Conservation (phyloP, 1,140 invertebrate species). For the Oryzaephilus surinamensis region DNA sequence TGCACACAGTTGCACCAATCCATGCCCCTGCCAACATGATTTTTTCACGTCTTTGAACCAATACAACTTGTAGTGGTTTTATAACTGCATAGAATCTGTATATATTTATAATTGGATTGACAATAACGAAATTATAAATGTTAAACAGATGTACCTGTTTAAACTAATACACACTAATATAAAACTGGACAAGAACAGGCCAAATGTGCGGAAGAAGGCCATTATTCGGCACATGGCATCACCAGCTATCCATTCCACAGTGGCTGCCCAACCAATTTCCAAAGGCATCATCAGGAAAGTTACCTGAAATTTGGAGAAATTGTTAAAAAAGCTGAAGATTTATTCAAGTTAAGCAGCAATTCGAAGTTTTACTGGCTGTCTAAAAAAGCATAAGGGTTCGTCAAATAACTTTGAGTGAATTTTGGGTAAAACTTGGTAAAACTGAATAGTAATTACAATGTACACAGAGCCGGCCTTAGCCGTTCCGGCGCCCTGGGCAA, state of each 20-base stretch:
- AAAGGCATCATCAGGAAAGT: slow-evolving; percentile 85
- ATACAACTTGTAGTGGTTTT: slow-evolving; percentile 60
- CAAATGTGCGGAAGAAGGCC: slow-evolving; percentile 76
- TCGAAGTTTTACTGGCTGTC: no score
- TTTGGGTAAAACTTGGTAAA: no score
- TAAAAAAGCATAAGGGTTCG: no score
- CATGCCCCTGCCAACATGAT: slow-evolving; percentile 66
- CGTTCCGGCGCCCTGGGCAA: no score
- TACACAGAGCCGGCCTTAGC: no score
- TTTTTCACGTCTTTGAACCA: slow-evolving; percentile 56
- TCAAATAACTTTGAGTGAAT: no score
- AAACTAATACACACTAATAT: slow-evolving; percentile 79
- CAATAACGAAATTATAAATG: no score
- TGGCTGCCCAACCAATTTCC: slow-evolving; percentile 77
- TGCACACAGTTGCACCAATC: slow-evolving; percentile 66
- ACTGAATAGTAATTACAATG: no score
- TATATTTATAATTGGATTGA: no score
- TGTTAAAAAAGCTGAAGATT: no score
- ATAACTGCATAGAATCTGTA: slow-evolving; percentile 76
- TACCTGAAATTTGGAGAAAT: slow-evolving; percentile 46
- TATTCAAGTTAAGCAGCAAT: no score
- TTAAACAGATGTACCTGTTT: slow-evolving; percentile 72
- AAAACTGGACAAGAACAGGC: slow-evolving; percentile 77
- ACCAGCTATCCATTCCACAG: slow-evolving; percentile 71
- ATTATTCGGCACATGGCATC: slow-evolving; percentile 72